Evolutionary conservation across 2,888 invertebrate species (phyloP).

Genomic region (Lasiommata megera): DNA sequence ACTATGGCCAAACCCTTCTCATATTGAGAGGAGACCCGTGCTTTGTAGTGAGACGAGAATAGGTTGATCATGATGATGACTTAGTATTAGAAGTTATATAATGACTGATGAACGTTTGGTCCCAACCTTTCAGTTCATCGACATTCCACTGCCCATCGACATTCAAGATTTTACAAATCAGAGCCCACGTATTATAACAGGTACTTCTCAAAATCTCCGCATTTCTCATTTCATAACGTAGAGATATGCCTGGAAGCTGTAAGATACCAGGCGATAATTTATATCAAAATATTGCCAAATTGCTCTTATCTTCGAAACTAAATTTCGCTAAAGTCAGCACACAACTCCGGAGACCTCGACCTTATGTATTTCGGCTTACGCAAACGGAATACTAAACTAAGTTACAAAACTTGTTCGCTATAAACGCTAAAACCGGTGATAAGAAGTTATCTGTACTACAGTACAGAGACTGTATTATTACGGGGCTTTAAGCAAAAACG

Average conservation of each 20-base stretch:
- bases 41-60: too few relatives aligned
- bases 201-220: too few relatives aligned
- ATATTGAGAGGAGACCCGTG: too few relatives aligned
- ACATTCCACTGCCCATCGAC: too few relatives aligned
- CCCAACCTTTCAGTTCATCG: too few relatives aligned
- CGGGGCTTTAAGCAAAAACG: constrained; percentile 22
- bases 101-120: too few relatives aligned
- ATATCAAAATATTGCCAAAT: constrained; percentile 9
- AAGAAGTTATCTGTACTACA: constrained; percentile 36
- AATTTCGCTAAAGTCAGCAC: constrained; percentile 14
- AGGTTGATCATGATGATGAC: too few relatives aligned
- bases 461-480: constrained; percentile 29
- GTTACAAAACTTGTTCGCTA: constrained; percentile 36
- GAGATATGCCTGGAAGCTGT: neutral
- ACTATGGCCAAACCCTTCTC: too few relatives aligned
- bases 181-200: too few relatives aligned
- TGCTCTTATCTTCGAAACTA: constrained; percentile 5
- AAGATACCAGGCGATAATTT: constrained; percentile 3
- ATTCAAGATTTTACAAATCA: too few relatives aligned
- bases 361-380: constrained; percentile 38
- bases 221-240: too few relatives aligned
- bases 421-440: constrained; percentile 38
- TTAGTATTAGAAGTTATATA: too few relatives aligned
- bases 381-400: constrained; percentile 38
- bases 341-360: constrained; percentile 34